phyloP scores from a whole-genome alignment of 2,797 vertebrate genomes.

The Xiphophorus birchmanni region DNA sequence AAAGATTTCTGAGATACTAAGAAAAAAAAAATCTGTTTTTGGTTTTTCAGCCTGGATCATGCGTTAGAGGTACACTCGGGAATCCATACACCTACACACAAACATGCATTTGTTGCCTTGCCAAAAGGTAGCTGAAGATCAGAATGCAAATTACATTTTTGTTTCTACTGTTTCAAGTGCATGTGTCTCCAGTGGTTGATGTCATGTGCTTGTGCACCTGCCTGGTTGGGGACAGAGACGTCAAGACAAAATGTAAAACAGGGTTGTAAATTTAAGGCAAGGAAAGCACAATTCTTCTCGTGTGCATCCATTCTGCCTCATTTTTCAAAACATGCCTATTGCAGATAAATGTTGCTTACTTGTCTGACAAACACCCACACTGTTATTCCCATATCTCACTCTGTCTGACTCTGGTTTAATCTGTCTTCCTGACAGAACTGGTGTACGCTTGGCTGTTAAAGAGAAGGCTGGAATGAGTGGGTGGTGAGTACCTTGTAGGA shows the following conservation, averaged over 20 bases:
- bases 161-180: constrained; percentile 54
- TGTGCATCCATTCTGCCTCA: background rate
- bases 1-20: constrained; percentile 14
- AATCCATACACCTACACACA: background rate
- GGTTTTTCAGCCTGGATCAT: constrained; percentile 16
- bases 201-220: background rate
- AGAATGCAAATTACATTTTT: constrained; percentile 58
- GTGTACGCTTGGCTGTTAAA: constrained; percentile 13
- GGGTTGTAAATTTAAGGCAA: background rate
- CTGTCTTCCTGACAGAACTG: constrained; percentile 8
- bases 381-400: constrained; percentile 1
- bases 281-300: background rate
- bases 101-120: constrained; percentile 10
- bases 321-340: background rate
- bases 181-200: background rate
- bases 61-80: background rate
- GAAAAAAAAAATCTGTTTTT: constrained; percentile 16
- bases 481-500: constrained; percentile 7
- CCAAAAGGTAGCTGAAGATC: constrained; percentile 34
- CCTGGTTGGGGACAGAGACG: constrained; percentile 7
- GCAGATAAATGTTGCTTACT: constrained; percentile 9
- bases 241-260: constrained; percentile 24
- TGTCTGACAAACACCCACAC: constrained; percentile 8
- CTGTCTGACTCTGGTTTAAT: constrained; percentile 16
- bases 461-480: constrained; percentile 33